Base-by-base conservation (phyloP, 2,888 invertebrate genomes). In the Andrena chrysosceles region DNA sequence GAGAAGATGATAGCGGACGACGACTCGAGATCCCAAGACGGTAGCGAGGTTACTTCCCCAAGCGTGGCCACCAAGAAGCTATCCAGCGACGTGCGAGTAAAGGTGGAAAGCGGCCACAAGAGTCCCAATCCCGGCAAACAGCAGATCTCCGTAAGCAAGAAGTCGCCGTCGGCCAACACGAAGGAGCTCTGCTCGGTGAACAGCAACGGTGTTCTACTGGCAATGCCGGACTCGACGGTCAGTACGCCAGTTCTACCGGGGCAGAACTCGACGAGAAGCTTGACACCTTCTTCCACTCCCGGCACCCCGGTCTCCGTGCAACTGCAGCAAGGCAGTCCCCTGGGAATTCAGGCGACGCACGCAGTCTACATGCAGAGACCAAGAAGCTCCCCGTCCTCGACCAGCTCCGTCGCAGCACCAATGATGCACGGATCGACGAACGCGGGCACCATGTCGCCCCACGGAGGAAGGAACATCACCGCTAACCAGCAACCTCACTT, bases 1-100 rank as follows among this genome's bases (percentile, higher is more conserved):
- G 97, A 97, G 90, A 97, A 97, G 92, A 95, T 97, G 91, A 95
- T 95, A 85, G 96, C 96, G 26, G 97, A 97, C 93, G 97, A 97
- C 81, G 97, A 97, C 92, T 97, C 97, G 4, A 95, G 96, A 84
- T 97, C 96, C 31, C 96, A 96, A 88, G 96, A 96, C 83, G 95
- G 96, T 0, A 89, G 89, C 63, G 94, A 95, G n/a, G 94, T 95
- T 26, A 94, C 95, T 68, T 95, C 94, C 89, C 95, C 93, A 87
- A 95, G 93, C 92, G 95, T 94, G 92, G 93, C 93, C 85, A 95
- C 94, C 92, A 95, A 95, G 84, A 95, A 94, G 94, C 94, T 94
- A 92, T 87, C 91, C 49, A 89, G 90, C 70, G 94, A 94, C 78
- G 94, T 95, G 0, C 95, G 95, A 94, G 95, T 94, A 7, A 94